Evolutionary conservation across 2,113 vertebrate species (phyloP).

Genomic region (Delphinapterus leucas): DNA sequence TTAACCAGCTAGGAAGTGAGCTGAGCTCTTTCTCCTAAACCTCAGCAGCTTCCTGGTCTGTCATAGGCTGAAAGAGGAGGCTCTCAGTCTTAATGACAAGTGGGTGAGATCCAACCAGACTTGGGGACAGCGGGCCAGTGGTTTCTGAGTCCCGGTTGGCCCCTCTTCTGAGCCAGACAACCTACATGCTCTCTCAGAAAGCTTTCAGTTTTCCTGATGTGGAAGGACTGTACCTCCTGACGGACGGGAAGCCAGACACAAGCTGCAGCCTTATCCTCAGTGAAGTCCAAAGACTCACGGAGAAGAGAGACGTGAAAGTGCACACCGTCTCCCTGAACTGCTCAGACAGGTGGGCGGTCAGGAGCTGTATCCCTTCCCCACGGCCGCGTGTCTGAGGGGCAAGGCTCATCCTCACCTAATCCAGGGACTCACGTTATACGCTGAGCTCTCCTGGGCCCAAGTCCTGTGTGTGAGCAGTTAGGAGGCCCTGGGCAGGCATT

Average conservation of each 20-base stretch:
- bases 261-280: slow-evolving; percentile 84
- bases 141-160: neutral
- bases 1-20: neutral
- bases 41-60: neutral
- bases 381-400: fast-evolving
- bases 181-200: slow-evolving; percentile 77
- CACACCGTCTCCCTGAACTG: slow-evolving; percentile 85
- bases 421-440: neutral
- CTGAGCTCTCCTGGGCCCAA: neutral
- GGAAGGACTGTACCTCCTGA: slow-evolving; percentile 86
- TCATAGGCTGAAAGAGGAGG: neutral
- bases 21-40: neutral
- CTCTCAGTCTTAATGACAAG: neutral
- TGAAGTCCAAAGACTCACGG: slow-evolving; percentile 74
- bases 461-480: fast-evolving
- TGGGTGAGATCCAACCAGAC: neutral
- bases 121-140: neutral
- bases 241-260: slow-evolving; percentile 86
- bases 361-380: neutral
- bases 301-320: slow-evolving; percentile 76
- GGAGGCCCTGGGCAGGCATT: neutral
- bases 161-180: neutral
- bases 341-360: slow-evolving; percentile 80
- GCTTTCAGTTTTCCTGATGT: slow-evolving; percentile 78
- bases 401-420: neutral